Percentiles rank a stretch among this genome's conserved stretches.
Evolutionary conservation across 2,113 vertebrate species (phyloP).

Genomic region (Leucoraja erinaceus): DNA sequence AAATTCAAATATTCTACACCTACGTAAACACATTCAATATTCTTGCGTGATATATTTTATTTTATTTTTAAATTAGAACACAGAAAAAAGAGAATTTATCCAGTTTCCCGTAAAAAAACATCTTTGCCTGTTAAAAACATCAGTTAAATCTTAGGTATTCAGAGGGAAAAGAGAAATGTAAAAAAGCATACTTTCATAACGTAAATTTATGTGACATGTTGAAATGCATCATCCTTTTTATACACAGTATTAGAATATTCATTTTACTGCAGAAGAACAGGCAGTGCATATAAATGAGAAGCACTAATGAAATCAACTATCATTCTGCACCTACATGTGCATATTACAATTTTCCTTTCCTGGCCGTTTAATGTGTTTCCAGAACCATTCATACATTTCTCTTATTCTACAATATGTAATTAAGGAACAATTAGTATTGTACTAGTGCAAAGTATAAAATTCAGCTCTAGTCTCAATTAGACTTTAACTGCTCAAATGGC

Average conservation of each 20-base stretch:
- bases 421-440: not conserved
- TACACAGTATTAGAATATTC: slow-evolving; percentile 77
- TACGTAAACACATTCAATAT: not conserved
- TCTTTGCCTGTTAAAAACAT: not conserved
- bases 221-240: slow-evolving; percentile 28
- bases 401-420: slow-evolving; percentile 40
- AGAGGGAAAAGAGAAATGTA: not conserved
- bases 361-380: slow-evolving; percentile 74
- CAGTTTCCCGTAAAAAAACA: not conserved
- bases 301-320: slow-evolving; percentile 99
- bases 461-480: not conserved
- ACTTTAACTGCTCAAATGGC: not conserved
- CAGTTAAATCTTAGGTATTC: not conserved
- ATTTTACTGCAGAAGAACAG: slow-evolving; percentile 99
- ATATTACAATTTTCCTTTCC: slow-evolving; percentile 96
- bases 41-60: not conserved
- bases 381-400: slow-evolving; percentile 53
- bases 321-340: slow-evolving; percentile 96
- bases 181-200: not conserved
- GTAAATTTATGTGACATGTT: slow-evolving; percentile 15
- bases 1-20: not conserved
- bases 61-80: not conserved
- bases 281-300: slow-evolving; percentile 99
- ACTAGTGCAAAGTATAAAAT: not conserved
- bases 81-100: not conserved